Evolutionary conservation across 2,797 vertebrate species (phyloP).

Genomic region (Oreochromis mossambicus): DNA sequence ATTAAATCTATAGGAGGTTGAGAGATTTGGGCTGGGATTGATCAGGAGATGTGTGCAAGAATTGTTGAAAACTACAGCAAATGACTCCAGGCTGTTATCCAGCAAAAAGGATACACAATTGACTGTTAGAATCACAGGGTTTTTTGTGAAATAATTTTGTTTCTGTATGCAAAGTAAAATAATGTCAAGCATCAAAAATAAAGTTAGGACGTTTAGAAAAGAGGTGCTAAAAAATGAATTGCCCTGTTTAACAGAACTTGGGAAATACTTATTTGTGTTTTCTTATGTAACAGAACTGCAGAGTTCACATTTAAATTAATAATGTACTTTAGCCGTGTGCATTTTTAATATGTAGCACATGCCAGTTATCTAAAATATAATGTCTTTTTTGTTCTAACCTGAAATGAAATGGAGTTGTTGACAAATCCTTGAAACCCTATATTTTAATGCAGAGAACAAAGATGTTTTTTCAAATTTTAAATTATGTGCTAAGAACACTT

Average conservation of each 20-base stretch:
- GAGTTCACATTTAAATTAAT: background rate
- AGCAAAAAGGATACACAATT: background rate
- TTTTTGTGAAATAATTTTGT: background rate
- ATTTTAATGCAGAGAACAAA: background rate
- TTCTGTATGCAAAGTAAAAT: too few relatives aligned
- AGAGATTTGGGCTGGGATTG: background rate
- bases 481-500: background rate
- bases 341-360: background rate
- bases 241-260: fast-evolving
- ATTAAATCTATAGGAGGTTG: background rate
- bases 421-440: background rate
- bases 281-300: background rate
- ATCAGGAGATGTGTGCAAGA: background rate
- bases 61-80: background rate
- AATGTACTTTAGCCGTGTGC: background rate
- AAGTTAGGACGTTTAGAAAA: background rate
- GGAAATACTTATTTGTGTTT: background rate
- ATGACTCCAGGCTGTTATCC: background rate
- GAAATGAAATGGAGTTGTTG: background rate
- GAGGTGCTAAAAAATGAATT: fast-evolving
- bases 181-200: background rate
- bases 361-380: background rate
- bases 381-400: background rate
- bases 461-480: background rate
- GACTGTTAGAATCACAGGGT: background rate